Evolutionary conservation across 64 coral and sea anemone genomes (phyloP), one percentile per base, ranked within the genome.

Genomic region (Anthopleura sola): DNA sequence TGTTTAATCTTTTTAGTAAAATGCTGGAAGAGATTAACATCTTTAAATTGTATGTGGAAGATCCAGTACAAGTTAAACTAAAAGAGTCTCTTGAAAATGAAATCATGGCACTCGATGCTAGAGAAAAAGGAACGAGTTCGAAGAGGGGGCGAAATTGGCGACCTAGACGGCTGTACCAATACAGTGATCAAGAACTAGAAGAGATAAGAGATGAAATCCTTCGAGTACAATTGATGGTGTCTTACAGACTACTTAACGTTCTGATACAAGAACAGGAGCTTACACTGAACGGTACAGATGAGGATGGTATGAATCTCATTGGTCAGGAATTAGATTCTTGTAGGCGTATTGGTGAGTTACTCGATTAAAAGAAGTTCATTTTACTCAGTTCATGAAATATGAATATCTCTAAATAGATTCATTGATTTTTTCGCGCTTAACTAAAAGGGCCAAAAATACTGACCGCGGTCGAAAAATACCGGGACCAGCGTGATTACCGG

Each of bases 131-230:
- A 82, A 29, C 3, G 34, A 7, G 49, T 89, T 4, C 21, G 75
- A 21, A n/a, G 19, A 19, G 24, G 55, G 32, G 71, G 88, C 0
- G n/a, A n/a, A n/a, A 84, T 85, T 78, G 36, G 53, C 46, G 23
- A 37, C 28, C 68, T 55, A 8, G 51, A 16, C 37, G 80, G 71
- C 46, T 1, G 23, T 51, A 51, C 49, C 49, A 51, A 16, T 51
- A 6, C 12, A 94, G 81, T 31, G 92, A 94, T 2, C 92, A 94
- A 54, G 79, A 87, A 50, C 23, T 81, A 54, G 92, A 94, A 60
- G 92, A 94, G 76, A 62, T 94, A 14, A 83, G 40, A 13, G 74
- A 86, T 47, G 92, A 90, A 34, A 53, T 94, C 26, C 75, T 71
- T 50, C 50, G 92, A 36, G 69, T 57, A 23, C 58, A 82, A 60